Conservation (phyloP, 2,888 invertebrate species). For the Luperina nickerlii region DNA sequence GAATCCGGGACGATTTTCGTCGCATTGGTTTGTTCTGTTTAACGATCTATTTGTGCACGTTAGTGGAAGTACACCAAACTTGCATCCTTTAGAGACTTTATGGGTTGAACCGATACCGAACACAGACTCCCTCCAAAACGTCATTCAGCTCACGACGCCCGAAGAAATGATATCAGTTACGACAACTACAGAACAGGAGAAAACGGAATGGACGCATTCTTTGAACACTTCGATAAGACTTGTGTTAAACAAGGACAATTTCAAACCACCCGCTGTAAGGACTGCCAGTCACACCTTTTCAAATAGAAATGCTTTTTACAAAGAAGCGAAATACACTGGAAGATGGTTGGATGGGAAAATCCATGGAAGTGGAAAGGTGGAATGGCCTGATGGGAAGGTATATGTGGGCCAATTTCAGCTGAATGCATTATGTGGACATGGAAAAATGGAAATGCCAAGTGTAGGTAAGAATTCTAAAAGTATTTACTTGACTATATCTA, state of each 20-base stretch:
- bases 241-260: slow-evolving; percentile 91
- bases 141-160: slow-evolving; percentile 93
- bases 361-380: slow-evolving; percentile 95
- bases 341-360: slow-evolving; percentile 95
- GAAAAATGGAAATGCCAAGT: slow-evolving; percentile 92
- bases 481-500: neutral
- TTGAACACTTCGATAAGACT: slow-evolving; percentile 93
- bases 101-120: slow-evolving; percentile 95
- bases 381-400: slow-evolving; percentile 94
- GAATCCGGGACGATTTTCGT: slow-evolving; percentile 93
- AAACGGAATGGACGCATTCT: slow-evolving; percentile 94
- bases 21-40: slow-evolving; percentile 95
- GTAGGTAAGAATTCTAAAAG: slow-evolving; percentile 82
- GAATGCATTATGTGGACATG: slow-evolving; percentile 93
- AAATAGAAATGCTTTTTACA: slow-evolving; percentile 92
- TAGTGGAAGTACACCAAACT: slow-evolving; percentile 91
- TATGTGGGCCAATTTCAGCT: slow-evolving; percentile 95
- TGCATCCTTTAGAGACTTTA: slow-evolving; percentile 93
- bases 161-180: slow-evolving; percentile 94
- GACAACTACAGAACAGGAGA: slow-evolving; percentile 92
- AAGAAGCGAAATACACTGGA: slow-evolving; percentile 95
- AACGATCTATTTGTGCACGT: slow-evolving; percentile 95
- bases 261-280: slow-evolving; percentile 93
- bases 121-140: slow-evolving; percentile 91
- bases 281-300: slow-evolving; percentile 93